Evolutionary conservation across 2,797 vertebrate species (phyloP).

Genomic region (Mastacembelus armatus): DNA sequence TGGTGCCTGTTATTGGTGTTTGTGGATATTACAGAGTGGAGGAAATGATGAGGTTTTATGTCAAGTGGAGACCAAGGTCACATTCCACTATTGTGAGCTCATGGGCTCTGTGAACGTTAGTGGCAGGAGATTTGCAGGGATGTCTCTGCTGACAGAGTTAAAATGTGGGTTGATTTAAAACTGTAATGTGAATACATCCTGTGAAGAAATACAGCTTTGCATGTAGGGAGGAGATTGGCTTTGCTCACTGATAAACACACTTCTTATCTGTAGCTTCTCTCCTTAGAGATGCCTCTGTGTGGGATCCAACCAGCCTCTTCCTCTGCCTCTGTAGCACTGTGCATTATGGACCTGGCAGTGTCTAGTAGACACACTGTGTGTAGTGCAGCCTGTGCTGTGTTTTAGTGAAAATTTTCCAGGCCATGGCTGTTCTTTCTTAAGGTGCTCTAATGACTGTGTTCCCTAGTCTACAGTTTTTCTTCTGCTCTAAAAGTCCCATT

Average conservation of each 20-base stretch:
- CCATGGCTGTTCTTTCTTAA: conserved; percentile 33
- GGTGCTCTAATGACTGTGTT: conserved; percentile 25
- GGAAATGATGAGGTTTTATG: conserved; percentile 52
- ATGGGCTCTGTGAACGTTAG: conserved; percentile 20
- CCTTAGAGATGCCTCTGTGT: conserved; percentile 38
- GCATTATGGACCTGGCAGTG: conserved; percentile 18
- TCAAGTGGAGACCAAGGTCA: conserved; percentile 50
- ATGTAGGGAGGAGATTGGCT: conserved; percentile 26
- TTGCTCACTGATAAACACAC: conserved; percentile 41
- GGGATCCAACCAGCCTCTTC: conserved; percentile 37
- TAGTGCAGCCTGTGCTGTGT: conserved; percentile 27
- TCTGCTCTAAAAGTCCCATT: conserved; percentile 60
- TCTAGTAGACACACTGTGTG: conserved; percentile 44
- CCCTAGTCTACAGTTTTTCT: conserved; percentile 40
- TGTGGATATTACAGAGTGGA: conserved; percentile 28
- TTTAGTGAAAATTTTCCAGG: conserved; percentile 38
- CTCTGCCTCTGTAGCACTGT: conserved; percentile 28
- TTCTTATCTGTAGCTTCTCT: conserved; percentile 45
- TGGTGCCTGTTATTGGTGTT: conserved; percentile 30
- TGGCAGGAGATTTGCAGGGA: conserved; percentile 36
- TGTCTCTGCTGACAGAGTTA: conserved; percentile 23
- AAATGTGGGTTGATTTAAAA: conserved; percentile 55
- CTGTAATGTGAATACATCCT: conserved; percentile 44
- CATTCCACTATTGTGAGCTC: conserved; percentile 26
- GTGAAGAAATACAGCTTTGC: conserved; percentile 18